Base-by-base conservation (phyloP, 2,888 invertebrate genomes). In the Heteropelma amictum region DNA sequence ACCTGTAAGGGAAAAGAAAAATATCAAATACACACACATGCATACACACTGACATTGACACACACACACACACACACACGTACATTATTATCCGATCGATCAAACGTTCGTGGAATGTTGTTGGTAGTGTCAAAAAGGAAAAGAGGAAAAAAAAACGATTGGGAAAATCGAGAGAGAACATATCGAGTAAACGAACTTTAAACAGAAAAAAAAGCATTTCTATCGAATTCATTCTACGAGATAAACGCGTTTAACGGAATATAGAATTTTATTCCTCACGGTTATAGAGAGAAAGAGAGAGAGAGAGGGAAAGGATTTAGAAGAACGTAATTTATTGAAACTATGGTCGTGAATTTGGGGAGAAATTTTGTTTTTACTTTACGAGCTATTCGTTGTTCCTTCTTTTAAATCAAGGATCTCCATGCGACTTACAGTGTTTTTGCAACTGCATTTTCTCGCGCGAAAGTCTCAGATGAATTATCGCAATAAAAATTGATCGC, bases 41-140 rank as follows among this genome's bases (percentile, higher is more conserved):
- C 12, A 75, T 40, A 70, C 40, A 63, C 63, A 63, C 49, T 54
- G 51, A 73, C 65, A 69, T 72, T 60, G 64, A 61, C 49, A 69
- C 42, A 73, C 45, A 63, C 42, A 71, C 38, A 70, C 61, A 70
- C 56, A 64, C 51, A 74, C 47, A 71, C 61, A 77, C 69, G 72
- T 77, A 72, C 65, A 76, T 51, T 68, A 68, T 68, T 68, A 68
- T 60, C 49, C 68, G 68, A 51, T 58, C n/a, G 33, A 68, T 68
- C 40, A 58, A 60, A 47, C 68, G 68, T 49, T 68, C 49, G 68
- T 68, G 58, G 33, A 68, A 71, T 60, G 47, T 45, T 21, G 51
- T 8, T 7, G 45, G 19, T 17, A 58, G 30, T 28, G 38, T 35
- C 28, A 8, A 12, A 17, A 26, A 14, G n/a, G 14, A 42, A 49